Conservation (phyloP, 1,140 invertebrate genomes). For the Hycleus phaleratus region DNA sequence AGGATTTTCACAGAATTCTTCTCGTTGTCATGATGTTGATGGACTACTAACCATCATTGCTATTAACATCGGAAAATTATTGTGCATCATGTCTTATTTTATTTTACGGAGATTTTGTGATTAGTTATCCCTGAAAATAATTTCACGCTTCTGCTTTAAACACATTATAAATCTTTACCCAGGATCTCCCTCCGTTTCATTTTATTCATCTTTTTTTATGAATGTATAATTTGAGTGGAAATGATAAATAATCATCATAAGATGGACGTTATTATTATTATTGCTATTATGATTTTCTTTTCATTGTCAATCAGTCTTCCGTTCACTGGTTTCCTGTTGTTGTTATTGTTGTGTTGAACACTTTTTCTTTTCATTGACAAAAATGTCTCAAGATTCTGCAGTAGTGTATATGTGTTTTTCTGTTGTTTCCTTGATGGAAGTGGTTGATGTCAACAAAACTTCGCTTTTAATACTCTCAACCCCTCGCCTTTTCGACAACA, state of each 20-base stretch:
- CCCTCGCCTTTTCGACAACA: no score
- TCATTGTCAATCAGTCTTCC: constrained; percentile 18
- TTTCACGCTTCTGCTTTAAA: constrained; percentile 6
- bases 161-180: background rate
- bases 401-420: background rate
- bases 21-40: background rate
- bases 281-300: no score
- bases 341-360: background rate
- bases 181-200: no score
- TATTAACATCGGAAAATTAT: constrained; percentile 8
- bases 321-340: constrained; percentile 15
- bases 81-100: constrained; percentile 9
- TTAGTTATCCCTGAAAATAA: constrained; percentile 8
- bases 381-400: background rate
- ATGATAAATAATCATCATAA: no score
- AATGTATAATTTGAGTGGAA: no score
- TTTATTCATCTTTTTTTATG: no score
- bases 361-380: constrained; percentile 14
- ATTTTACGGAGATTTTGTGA: constrained; percentile 9
- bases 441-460: constrained; percentile 18
- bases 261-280: no score
- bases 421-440: constrained; percentile 12
- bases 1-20: constrained; percentile 7
- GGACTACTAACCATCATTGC: no score
- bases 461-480: constrained; percentile 11